Evolutionary conservation across 2,113 vertebrate species (phyloP), one percentile per base, ranked within the genome.

Genomic region (Anguilla rostrata): DNA sequence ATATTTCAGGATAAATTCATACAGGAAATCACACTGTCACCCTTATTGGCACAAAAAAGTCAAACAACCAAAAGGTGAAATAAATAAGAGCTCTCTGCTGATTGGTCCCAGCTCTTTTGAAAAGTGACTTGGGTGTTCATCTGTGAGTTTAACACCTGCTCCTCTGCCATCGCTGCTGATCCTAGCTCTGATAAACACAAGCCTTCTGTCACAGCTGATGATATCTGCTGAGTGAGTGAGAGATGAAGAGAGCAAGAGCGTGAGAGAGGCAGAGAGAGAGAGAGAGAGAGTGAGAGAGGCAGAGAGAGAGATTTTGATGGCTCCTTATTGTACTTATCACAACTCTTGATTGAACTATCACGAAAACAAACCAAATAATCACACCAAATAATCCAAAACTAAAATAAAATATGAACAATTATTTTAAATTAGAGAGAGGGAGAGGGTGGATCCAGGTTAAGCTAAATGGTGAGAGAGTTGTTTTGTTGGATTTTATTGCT

Each of bases 211-310:
- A n/a, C 43, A 5, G 7, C 22, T 78, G 66, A 85, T 78, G 41
- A 85, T 78, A 78, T 85, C 84, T 15, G 9, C n/a, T 49, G 66
- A 78, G 84, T 34, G 71, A 75, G 26, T 34, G 71, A 75, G 71
- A 11, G 71, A 75, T 15, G 1, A 14, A 75, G 71, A 34, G 71
- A 71, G 63, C 26, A 9, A 71, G 63, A 71, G 71, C 1, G 71
- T 1, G n/a, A 34, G n/a, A 75, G 71, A 75, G 4, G 26, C 22
- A 71, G 22, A 75, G 71, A 34, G n/a, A 11, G 49, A 53, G n/a
- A n/a, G n/a, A n/a, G 49, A 53, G 49, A 9, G 49, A 53, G 49
- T 1, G 49, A 53, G 49, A 6, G 43, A 46, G 43, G 34, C 34
- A 34, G 49, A 53, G 49, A 53, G 49, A 12, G 12, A 53, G 49